phyloP scores from a whole-genome alignment of 2,888 invertebrate species.

The Argynnis bischoffii region DNA sequence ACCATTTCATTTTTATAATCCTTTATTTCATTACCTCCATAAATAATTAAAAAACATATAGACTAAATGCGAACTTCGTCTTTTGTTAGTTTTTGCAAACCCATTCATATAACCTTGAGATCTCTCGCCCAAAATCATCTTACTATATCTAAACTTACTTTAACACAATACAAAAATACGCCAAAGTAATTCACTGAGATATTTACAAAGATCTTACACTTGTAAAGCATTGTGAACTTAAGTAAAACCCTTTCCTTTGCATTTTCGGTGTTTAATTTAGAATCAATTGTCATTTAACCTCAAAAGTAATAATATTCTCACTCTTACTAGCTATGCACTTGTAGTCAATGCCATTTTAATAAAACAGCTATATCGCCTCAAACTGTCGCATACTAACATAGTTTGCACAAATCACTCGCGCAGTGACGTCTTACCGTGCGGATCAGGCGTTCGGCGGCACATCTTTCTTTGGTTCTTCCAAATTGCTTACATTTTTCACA shows the following conservation, averaged over 20 bases:
- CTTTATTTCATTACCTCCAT: not conserved
- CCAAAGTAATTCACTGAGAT: constrained; percentile 12
- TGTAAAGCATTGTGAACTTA: constrained; percentile 6
- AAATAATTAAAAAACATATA: not conserved
- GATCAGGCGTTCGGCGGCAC: constrained; percentile 85
- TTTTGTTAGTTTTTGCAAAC: not conserved
- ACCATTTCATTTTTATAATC: not conserved
- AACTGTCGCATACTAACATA: not conserved
- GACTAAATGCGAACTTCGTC: constrained; percentile 9
- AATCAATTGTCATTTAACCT: not conserved
- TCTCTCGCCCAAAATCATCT: constrained; percentile 16
- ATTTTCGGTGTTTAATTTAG: not conserved
- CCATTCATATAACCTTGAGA: constrained; percentile 15
- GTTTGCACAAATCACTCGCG: constrained; percentile 1
- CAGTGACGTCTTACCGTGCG: constrained; percentile 33
- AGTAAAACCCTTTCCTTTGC: constrained; percentile 3
- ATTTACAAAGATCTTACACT: constrained; percentile 18
- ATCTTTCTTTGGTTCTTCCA: constrained; percentile 87
- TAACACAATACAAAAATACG: constrained; percentile 15
- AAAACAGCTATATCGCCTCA: not conserved
- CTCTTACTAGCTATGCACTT: constrained; percentile 23
- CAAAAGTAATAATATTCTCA: constrained; percentile 2
- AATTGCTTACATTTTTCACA: constrained; percentile 75
- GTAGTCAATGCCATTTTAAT: constrained; percentile 13
- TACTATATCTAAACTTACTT: constrained; percentile 10